Evolutionary conservation across 2,888 invertebrate species (phyloP).

Genomic region (Tanytarsus gracilentus): DNA sequence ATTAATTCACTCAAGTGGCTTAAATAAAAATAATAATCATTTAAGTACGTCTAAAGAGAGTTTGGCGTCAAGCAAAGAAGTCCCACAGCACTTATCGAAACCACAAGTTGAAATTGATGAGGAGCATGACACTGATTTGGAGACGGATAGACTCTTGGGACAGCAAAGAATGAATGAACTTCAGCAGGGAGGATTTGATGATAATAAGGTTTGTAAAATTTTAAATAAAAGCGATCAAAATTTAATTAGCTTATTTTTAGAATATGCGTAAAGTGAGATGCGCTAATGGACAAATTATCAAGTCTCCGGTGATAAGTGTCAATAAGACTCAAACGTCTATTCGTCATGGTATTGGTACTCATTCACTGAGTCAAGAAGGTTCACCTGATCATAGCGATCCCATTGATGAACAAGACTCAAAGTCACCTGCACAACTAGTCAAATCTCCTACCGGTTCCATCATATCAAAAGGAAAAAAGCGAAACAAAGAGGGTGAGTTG

Average conservation of each 20-base stretch:
- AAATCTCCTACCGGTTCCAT: constrained; percentile 49
- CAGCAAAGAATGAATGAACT: constrained; percentile 82
- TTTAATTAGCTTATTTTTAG: not conserved
- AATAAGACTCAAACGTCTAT: constrained; percentile 35
- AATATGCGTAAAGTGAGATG: constrained; percentile 17
- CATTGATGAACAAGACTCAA: not conserved
- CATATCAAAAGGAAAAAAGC: constrained; percentile 46
- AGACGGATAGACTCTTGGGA: constrained; percentile 90
- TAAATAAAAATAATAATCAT: constrained; percentile 18
- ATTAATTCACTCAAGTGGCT: constrained; percentile 40
- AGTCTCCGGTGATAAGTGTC: not conserved
- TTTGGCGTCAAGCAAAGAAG: not conserved
- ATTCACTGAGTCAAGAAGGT: constrained; percentile 36
- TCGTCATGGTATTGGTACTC: constrained; percentile 41
- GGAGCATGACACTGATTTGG: constrained; percentile 95
- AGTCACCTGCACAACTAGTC: constrained; percentile 30
- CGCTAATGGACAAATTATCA: constrained; percentile 23
- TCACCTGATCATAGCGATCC: constrained; percentile 35
- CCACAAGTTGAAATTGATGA: constrained; percentile 54
- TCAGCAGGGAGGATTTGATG: constrained; percentile 72
- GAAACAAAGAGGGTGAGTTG: constrained; percentile 42
- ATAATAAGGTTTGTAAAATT: constrained; percentile 53
- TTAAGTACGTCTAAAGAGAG: constrained; percentile 16
- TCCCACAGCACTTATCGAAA: not conserved
- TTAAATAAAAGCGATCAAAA: not conserved